Evolutionary conservation across 1,140 invertebrate genomes (phyloP), one percentile per base, ranked within the genome.

Genomic region (Cydia pomonella): DNA sequence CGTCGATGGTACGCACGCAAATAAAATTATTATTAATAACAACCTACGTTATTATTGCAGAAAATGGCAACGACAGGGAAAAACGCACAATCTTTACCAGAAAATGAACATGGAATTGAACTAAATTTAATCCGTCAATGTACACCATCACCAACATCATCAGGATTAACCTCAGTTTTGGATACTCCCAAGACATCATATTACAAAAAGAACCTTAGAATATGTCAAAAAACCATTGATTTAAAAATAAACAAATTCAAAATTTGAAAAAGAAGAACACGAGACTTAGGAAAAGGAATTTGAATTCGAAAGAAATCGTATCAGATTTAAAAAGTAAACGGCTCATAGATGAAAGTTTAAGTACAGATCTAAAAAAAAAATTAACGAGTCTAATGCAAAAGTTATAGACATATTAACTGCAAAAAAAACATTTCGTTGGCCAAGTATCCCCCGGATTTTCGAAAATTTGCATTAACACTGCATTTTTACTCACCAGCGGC

Each of bases 231-330:
- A 53, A 53, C 50, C 50, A 53, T 53, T 53, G 18, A 16, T 53
- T n/a, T 21, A 53, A 53, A 53, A 53, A 53, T 53, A 53, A 53
- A 21, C 50, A 53, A 53, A 53, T 53, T 21, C 50, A 53, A 53
- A 53, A 53, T n/a, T 53, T 53, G 16, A 53, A n/a, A 53, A 53
- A 53, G 50, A 53, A 53, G 9, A 53, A 53, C 50, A 53, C 3
- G 50, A 53, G 50, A 53, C 50, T 53, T n/a, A 53, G 3, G 16
- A 16, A 53, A 53, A 53, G 16, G 9, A 53, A 53, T n/a, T 53
- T 53, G 16, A 53, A 5, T 5, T 53, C 27, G 16, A 64, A 64
- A 25, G 63, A 64, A 64, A 64, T 23, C 3, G 62, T 64, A 6
- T 2, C 18, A 64, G 25, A 23, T 23, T 64, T 64, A 64, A 64